Base-by-base conservation (phyloP, 2,797 vertebrate species). In the Halcyon badia region DNA sequence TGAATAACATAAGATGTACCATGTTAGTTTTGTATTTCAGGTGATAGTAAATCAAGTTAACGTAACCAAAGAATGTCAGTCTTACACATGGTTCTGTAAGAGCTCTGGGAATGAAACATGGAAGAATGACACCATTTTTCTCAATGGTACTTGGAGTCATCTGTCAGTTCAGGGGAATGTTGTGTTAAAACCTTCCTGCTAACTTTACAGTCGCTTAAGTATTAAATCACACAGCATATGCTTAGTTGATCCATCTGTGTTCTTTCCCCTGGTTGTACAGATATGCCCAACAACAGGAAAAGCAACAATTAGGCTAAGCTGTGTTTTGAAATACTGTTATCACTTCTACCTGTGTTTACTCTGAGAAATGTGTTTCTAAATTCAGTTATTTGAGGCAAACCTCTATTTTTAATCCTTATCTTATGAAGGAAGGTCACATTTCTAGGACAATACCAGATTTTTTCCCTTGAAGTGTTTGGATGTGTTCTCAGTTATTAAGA, bases 201-300 rank as follows among this genome's bases (percentile, higher is more conserved):
- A 85, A 81, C 49, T 76, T 85, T 42, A 51, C 68, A 33, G 26
- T 81, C 10, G 6, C 12, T 60, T 48, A 76, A 90, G 44, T 26
- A 65, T 87, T 93, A 93, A 90, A 80, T 90, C 37, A 58, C 60
- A 39, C 33, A 94, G n/a, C 73, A 79, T 73, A 79, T 91, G 71
- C 51, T 54, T 39, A 9, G n/a, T 39, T 0, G 0, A 75, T 83
- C 72, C 28, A 28, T 31, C 33, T 48, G 25, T 70, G n/a, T 12
- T 79, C 37, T 70, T 82, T 82, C 33, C 17, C 24, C 7, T 4
- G 11, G 11, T 78, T 85, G 58, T 18, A 66, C 52, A 52, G 71
- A 52, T 25, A 35, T 58, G 48, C n/a, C 26, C 21, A 60, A 41
- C 19, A 70, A 64, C 25, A 69, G 4, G 20, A 60, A 26, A 52